Evolutionary conservation across 2,888 invertebrate genomes (phyloP).

Genomic region (Alloscopus bannaensis): DNA sequence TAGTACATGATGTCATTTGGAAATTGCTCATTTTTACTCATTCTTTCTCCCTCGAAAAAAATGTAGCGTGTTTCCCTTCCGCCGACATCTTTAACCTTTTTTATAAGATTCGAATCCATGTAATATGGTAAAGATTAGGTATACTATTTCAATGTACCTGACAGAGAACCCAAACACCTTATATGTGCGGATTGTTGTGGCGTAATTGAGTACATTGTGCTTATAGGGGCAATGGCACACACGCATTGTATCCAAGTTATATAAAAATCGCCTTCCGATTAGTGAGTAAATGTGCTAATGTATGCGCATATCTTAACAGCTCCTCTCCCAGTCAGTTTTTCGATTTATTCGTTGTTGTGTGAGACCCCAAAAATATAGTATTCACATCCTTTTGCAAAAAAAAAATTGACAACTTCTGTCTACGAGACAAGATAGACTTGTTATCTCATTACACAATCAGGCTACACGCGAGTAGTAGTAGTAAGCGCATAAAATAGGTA

Average conservation of each 20-base stretch:
- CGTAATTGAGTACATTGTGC: constrained; percentile 6
- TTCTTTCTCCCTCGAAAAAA: background rate
- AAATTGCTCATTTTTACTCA: constrained; percentile 3
- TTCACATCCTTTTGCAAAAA: constrained; percentile 12
- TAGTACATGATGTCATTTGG: too few relatives aligned
- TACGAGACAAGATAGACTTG: background rate
- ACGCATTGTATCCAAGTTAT: background rate
- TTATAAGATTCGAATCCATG: too few relatives aligned
- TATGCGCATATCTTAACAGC: constrained; percentile 52
- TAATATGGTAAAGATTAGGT: too few relatives aligned
- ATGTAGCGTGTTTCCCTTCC: too few relatives aligned
- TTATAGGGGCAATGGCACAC: constrained; percentile 22
- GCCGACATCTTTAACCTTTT: too few relatives aligned
- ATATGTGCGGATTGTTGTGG: constrained; percentile 8
- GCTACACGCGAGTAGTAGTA: background rate
- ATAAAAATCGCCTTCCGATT: too few relatives aligned
- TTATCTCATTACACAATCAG: constrained; percentile 25
- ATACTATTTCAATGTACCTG: too few relatives aligned
- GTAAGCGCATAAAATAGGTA: too few relatives aligned
- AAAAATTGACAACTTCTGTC: background rate
- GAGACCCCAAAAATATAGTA: too few relatives aligned
- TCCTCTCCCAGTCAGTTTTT: constrained; percentile 1
- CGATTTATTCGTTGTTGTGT: too few relatives aligned
- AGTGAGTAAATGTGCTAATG: constrained; percentile 33
- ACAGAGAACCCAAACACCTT: constrained; percentile 30